A percentile compares a stretch with the other conserved stretches of the same genome.
These are phyloP conservation scores for Automeris io DNA, from an alignment of 2,888 invertebrate genomes.

Conservation along the genomic window DNA sequence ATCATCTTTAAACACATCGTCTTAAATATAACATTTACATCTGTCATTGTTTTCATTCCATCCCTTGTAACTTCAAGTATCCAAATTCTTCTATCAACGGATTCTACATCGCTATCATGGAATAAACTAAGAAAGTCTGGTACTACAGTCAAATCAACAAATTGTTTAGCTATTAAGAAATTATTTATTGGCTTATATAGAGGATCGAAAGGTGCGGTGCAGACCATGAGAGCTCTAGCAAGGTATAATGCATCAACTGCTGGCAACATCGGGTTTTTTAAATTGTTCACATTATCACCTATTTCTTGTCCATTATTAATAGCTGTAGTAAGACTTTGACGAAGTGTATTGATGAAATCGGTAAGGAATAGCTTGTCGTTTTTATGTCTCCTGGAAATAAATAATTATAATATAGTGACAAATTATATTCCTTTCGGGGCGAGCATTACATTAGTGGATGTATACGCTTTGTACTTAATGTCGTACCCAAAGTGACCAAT, in stretches of 20 bases:
- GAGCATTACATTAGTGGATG: too few relatives aligned
- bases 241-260: slow-evolving; percentile 82
- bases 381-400: slow-evolving; percentile 63
- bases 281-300: slow-evolving; percentile 16
- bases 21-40: slow-evolving; percentile 84
- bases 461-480: too few relatives aligned
- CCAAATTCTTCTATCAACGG: slow-evolving; percentile 83
- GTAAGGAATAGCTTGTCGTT: slow-evolving; percentile 82
- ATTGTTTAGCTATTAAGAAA: slow-evolving; percentile 86
- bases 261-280: slow-evolving; percentile 70
- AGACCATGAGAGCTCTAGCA: slow-evolving; percentile 81
- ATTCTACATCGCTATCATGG: slow-evolving; percentile 85
- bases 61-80: slow-evolving; percentile 85
- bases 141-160: slow-evolving; percentile 85
- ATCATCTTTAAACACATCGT: slow-evolving; percentile 87
- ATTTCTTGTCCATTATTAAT: slow-evolving; percentile 26
- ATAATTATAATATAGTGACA: background rate
- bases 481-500: too few relatives aligned
- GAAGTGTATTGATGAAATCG: slow-evolving; percentile 81
- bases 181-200: slow-evolving; percentile 87
- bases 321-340: slow-evolving; percentile 75
- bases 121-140: slow-evolving; percentile 93
- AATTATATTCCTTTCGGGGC: too few relatives aligned
- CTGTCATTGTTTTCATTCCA: slow-evolving; percentile 85
- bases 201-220: slow-evolving; percentile 84